phyloP scores from a whole-genome alignment of 2,888 invertebrate genomes.

The Lasioglossum vierecki region DNA sequence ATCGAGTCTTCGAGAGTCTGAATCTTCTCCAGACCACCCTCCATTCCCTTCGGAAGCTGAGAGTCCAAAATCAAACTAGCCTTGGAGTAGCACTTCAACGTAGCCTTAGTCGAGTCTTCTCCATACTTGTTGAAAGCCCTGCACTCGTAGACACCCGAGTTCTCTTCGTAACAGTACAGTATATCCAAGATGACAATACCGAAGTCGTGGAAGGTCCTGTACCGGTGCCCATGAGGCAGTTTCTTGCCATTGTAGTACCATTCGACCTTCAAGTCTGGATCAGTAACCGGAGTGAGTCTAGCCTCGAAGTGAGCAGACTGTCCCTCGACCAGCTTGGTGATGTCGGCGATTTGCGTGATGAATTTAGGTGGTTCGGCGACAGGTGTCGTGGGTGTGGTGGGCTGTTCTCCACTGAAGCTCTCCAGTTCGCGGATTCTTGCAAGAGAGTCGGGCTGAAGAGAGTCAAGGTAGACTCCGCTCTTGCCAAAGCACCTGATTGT shows the following conservation, averaged over 20 bases:
- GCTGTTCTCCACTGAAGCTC: conserved; percentile 87
- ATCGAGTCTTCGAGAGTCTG: conserved; percentile 96
- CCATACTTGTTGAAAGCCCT: conserved; percentile 96
- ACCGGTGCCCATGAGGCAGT: conserved; percentile 96
- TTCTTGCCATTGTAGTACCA: conserved; percentile 98
- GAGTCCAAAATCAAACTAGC: conserved; percentile 95
- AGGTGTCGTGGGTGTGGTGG: conserved; percentile 87
- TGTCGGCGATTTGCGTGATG: conserved; percentile 93
- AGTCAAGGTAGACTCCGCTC: conserved; percentile 94
- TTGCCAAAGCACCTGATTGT: conserved; percentile 92
- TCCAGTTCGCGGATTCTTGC: conserved; percentile 95
- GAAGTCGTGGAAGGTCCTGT: conserved; percentile 98
- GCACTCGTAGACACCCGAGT: conserved; percentile 97
- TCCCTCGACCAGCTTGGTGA: conserved; percentile 95
- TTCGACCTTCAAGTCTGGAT: conserved; percentile 96
- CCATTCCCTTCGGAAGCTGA: conserved; percentile 97
- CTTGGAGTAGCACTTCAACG: conserved; percentile 94
- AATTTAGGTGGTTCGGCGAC: conserved; percentile 95
- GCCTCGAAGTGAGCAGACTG: conserved; percentile 98
- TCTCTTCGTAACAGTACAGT: conserved; percentile 97
- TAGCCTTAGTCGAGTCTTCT: conserved; percentile 93
- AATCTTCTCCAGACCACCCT: conserved; percentile 96
- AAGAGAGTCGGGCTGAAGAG: conserved; percentile 95
- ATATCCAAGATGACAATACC: conserved; percentile 98
- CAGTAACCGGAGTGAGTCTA: conserved; percentile 95